Evolutionary conservation across 2,797 vertebrate genomes (phyloP).

Genomic region (Okamejei kenojei): DNA sequence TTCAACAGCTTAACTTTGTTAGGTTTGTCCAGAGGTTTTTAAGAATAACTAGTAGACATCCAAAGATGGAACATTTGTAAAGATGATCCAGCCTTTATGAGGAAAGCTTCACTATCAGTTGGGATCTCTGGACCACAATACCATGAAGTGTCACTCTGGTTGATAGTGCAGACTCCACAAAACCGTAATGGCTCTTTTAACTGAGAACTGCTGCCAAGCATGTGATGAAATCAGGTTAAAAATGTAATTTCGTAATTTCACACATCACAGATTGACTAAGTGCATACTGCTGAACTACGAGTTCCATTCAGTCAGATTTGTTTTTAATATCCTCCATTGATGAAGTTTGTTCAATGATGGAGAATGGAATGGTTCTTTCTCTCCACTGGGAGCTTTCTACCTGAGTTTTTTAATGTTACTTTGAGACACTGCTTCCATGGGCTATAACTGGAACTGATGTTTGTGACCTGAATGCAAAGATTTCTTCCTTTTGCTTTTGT

Average conservation of each 20-base stretch:
- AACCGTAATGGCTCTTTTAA: slow-evolving; percentile 8
- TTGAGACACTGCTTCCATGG: background rate
- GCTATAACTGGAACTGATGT: background rate
- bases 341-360: background rate
- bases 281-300: slow-evolving; percentile 6
- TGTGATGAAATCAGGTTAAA: slow-evolving; percentile 20
- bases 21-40: background rate
- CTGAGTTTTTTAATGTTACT: background rate
- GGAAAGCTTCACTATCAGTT: background rate
- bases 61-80: background rate
- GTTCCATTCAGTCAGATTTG: background rate
- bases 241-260: slow-evolving; percentile 32
- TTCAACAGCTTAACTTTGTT: background rate
- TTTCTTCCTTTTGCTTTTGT: background rate
- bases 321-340: background rate
- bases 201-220: slow-evolving; percentile 2
- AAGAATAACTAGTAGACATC: background rate
- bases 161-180: background rate
- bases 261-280: background rate
- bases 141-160: background rate
- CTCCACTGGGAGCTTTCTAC: too few species aligned
- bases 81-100: background rate
- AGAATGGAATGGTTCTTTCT: background rate
- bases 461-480: background rate
- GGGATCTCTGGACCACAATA: background rate